Conservation (phyloP, 2,113 vertebrate species). For the Dromas ardeola region DNA sequence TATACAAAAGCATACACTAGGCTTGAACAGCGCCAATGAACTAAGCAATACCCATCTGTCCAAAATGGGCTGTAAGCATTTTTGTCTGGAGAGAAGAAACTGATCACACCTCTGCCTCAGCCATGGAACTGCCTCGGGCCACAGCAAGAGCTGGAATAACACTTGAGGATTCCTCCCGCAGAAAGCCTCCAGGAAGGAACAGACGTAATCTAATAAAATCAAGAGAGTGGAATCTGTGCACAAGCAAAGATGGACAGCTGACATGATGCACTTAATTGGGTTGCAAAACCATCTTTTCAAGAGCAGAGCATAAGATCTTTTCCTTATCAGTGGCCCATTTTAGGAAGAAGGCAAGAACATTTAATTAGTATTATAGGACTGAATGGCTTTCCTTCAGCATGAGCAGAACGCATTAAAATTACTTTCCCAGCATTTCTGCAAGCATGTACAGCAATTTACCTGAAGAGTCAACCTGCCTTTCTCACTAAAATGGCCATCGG, state of each 20-base stretch:
- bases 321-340: background rate
- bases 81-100: background rate
- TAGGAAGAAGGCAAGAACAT: background rate
- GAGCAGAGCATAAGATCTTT: background rate
- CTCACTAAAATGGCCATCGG: background rate
- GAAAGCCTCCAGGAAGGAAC: background rate
- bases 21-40: background rate
- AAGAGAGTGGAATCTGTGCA: background rate
- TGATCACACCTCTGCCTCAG: background rate
- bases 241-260: background rate
- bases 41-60: background rate
- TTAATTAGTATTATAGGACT: background rate
- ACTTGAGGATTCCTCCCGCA: background rate
- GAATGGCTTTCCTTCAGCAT: background rate
- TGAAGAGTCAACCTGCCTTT: background rate
- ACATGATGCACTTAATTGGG: background rate
- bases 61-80: background rate
- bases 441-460: background rate
- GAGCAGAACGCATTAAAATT: background rate
- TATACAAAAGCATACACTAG: background rate
- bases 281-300: background rate
- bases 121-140: accelerated
- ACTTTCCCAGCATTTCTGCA: background rate
- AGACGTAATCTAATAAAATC: background rate
- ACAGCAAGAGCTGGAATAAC: background rate